phyloP scores from a whole-genome alignment of 2,888 invertebrate genomes.

The Morinoia aosen region DNA sequence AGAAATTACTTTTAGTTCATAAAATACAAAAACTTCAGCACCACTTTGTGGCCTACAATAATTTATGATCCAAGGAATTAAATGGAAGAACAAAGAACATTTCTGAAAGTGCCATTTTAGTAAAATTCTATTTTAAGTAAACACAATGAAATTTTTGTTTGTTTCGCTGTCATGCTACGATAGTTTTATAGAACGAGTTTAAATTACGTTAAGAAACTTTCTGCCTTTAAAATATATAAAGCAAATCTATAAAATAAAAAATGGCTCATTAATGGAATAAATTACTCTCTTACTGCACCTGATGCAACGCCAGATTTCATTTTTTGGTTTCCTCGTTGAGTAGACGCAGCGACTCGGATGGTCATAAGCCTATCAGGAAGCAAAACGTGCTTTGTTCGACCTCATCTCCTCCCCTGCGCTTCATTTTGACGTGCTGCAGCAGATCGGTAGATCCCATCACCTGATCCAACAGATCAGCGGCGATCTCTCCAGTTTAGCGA shows the following conservation, averaged over 20 bases:
- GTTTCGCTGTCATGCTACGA: too few relatives aligned
- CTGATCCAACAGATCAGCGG: background rate
- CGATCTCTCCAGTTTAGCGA: background rate
- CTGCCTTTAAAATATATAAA: background rate
- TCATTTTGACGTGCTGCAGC: conserved; percentile 2
- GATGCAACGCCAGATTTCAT: background rate
- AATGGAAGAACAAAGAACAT: too few relatives aligned
- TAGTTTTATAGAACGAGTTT: too few relatives aligned
- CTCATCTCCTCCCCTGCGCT: background rate
- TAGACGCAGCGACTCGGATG: background rate
- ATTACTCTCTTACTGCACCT: background rate
- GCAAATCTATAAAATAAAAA: too few relatives aligned
- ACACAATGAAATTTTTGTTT: too few relatives aligned
- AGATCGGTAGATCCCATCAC: conserved; percentile 17
- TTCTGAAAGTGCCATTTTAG: too few relatives aligned
- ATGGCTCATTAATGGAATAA: background rate
- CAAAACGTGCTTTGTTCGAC: background rate
- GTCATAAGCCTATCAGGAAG: background rate
- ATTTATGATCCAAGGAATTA: too few relatives aligned
- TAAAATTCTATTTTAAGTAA: too few relatives aligned
- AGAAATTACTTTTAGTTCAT: too few relatives aligned
- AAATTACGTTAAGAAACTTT: background rate
- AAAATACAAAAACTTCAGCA: too few relatives aligned
- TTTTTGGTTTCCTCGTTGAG: background rate
- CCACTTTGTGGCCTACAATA: too few relatives aligned